Evolutionary conservation across 2,797 vertebrate species (phyloP).

Genomic region (Acanthopagrus latus): DNA sequence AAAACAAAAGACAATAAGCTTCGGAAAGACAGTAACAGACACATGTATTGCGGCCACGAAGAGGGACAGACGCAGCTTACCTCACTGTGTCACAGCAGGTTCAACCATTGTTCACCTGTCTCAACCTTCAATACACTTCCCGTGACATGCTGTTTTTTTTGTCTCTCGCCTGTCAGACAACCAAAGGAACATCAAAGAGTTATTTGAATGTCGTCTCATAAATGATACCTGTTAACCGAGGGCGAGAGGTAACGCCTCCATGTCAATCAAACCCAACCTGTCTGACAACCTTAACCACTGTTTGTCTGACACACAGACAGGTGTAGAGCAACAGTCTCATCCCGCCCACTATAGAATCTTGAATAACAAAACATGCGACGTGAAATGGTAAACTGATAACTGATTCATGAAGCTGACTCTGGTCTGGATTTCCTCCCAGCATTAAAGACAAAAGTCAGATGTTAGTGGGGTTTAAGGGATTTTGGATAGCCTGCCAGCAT

Average conservation of each 20-base stretch:
- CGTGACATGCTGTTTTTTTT: background rate
- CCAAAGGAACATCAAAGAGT: constrained; percentile 18
- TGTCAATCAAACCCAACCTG: constrained; percentile 37
- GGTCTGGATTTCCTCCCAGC: background rate
- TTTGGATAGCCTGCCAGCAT: too few relatives aligned
- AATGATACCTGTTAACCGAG: constrained; percentile 10
- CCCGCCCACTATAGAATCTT: background rate
- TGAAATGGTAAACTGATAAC: background rate
- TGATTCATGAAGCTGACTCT: background rate
- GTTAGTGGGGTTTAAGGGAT: too few relatives aligned
- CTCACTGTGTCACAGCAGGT: background rate
- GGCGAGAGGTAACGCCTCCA: constrained; percentile 5
- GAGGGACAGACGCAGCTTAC: background rate
- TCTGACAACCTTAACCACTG: constrained; percentile 33
- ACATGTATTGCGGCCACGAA: background rate
- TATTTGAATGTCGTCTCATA: constrained; percentile 10
- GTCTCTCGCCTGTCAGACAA: constrained; percentile 18
- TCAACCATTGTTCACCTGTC: background rate
- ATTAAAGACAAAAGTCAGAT: too few relatives aligned
- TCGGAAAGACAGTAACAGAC: background rate
- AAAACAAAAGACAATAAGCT: background rate
- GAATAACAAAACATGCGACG: constrained; percentile 5
- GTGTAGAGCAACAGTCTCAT: background rate
- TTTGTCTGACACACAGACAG: constrained; percentile 6
- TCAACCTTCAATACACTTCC: background rate